These are phyloP conservation scores for Cottoperca gobio DNA, from an alignment of 2,797 vertebrate genomes.

Conservation along the genomic window DNA sequence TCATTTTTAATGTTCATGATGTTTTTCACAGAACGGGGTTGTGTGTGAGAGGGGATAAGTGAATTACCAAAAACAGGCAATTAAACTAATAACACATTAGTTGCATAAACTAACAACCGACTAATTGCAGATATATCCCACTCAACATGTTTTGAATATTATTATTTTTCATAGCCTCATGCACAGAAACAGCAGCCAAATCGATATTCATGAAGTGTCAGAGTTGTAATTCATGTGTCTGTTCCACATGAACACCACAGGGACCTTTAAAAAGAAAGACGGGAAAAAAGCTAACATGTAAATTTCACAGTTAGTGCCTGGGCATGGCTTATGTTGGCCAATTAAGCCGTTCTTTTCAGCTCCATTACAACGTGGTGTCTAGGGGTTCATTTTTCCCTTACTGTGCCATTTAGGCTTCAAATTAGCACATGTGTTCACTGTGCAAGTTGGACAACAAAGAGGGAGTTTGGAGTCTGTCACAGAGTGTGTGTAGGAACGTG, in stretches of 20 bases:
- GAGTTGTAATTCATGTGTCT: slow-evolving; percentile 64
- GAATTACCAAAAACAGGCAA: slow-evolving; percentile 61
- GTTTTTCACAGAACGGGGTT: slow-evolving; percentile 16
- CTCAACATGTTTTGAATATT: slow-evolving; percentile 63
- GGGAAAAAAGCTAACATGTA: slow-evolving; percentile 59
- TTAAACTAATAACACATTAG: slow-evolving; percentile 68
- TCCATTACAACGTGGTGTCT: slow-evolving; percentile 61
- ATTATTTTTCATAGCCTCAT: slow-evolving; percentile 51
- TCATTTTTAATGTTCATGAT: slow-evolving; percentile 19
- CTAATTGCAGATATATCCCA: slow-evolving; percentile 60
- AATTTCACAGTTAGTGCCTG: slow-evolving; percentile 66
- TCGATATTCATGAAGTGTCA: slow-evolving; percentile 67
- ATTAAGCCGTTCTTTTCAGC: slow-evolving; percentile 73
- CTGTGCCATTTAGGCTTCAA: slow-evolving; percentile 68
- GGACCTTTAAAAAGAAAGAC: slow-evolving; percentile 62
- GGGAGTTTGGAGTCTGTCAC: slow-evolving; percentile 47
- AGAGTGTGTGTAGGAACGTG: slow-evolving; percentile 20
- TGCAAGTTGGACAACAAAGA: slow-evolving; percentile 65
- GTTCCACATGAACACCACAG: slow-evolving; percentile 57
- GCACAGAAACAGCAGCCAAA: slow-evolving; percentile 61
- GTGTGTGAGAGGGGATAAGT: slow-evolving; percentile 20
- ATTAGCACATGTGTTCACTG: slow-evolving; percentile 59
- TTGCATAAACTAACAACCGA: slow-evolving; percentile 52
- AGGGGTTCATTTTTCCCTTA: slow-evolving; percentile 70
- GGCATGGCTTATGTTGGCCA: slow-evolving; percentile 55